Conservation (phyloP, 2,113 vertebrate genomes). For the Myotis brandtii region DNA sequence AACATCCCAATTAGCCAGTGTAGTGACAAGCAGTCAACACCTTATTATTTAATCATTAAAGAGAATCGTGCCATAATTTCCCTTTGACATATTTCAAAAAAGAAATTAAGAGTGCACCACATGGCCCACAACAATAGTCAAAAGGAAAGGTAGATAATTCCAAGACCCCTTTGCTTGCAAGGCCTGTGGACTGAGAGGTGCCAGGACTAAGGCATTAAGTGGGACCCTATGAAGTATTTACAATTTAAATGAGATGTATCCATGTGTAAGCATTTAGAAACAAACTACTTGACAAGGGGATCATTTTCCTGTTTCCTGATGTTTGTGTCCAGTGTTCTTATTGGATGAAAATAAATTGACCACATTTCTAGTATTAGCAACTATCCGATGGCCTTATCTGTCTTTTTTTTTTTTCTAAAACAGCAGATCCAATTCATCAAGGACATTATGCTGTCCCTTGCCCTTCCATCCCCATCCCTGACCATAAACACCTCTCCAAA, state of each 20-base stretch:
- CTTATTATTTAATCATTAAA: conserved; percentile 85
- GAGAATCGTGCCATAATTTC: conserved; percentile 66
- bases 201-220: conserved; percentile 43
- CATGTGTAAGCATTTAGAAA: conserved; percentile 32
- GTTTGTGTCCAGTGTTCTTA: background rate
- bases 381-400: background rate
- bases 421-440: background rate
- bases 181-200: background rate
- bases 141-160: conserved; percentile 43
- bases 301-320: background rate
- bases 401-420: background rate
- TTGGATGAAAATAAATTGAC: conserved; percentile 41
- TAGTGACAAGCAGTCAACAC: conserved; percentile 84
- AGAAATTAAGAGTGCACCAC: conserved; percentile 53
- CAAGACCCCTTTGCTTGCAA: background rate
- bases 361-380: conserved; percentile 43
- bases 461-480: background rate
- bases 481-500: background rate
- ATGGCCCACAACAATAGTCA: conserved; percentile 50
- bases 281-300: conserved; percentile 43
- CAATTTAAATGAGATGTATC: conserved; percentile 47
- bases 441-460: background rate
- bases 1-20: conserved; percentile 81
- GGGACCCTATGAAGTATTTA: conserved; percentile 40
- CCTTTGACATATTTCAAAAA: conserved; percentile 67